phyloP scores from a whole-genome alignment of 2,888 invertebrate genomes.

The Sabatieria punctata region DNA sequence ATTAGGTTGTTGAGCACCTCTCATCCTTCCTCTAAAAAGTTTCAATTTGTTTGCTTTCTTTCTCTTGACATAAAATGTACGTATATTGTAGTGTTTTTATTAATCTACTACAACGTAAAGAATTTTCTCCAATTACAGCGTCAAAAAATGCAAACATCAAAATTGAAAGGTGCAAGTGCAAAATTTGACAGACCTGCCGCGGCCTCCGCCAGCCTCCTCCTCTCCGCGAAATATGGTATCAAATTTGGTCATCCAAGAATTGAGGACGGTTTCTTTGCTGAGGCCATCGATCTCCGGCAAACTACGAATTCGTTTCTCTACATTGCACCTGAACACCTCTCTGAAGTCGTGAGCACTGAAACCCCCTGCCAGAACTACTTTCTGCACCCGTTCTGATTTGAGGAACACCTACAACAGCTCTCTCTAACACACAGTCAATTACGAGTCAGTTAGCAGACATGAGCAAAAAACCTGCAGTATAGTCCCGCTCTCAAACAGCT shows the following conservation, averaged over 20 bases:
- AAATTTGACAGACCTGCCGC: too few species aligned
- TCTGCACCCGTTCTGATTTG: slow-evolving; percentile 75
- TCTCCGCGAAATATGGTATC: slow-evolving; percentile 72
- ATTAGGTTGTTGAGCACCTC: slow-evolving; percentile 16
- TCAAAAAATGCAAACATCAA: too few species aligned
- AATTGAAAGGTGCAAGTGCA: too few species aligned
- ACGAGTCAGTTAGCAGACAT: too few species aligned
- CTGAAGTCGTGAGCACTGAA: slow-evolving; percentile 96
- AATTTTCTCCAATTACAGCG: too few species aligned
- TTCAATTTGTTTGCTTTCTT: slow-evolving; percentile 2
- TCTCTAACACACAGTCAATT: too few species aligned
- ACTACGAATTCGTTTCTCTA: slow-evolving; percentile 83
- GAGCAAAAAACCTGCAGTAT: too few species aligned
- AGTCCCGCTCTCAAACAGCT: too few species aligned
- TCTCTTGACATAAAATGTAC: neutral
- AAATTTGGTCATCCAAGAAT: slow-evolving; percentile 98
- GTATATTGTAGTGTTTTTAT: too few species aligned
- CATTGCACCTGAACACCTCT: slow-evolving; percentile 83
- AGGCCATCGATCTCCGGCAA: slow-evolving; percentile 94
- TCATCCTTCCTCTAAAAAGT: slow-evolving; percentile 13
- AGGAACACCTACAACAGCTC: slow-evolving; percentile 67
- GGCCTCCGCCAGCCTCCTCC: slow-evolving; percentile 34
- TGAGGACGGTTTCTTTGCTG: slow-evolving; percentile 83
- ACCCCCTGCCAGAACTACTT: slow-evolving; percentile 93
- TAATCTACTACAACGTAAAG: too few species aligned